Evolutionary conservation across 2,113 vertebrate species (phyloP).

Genomic region (Mus spicilegus): DNA sequence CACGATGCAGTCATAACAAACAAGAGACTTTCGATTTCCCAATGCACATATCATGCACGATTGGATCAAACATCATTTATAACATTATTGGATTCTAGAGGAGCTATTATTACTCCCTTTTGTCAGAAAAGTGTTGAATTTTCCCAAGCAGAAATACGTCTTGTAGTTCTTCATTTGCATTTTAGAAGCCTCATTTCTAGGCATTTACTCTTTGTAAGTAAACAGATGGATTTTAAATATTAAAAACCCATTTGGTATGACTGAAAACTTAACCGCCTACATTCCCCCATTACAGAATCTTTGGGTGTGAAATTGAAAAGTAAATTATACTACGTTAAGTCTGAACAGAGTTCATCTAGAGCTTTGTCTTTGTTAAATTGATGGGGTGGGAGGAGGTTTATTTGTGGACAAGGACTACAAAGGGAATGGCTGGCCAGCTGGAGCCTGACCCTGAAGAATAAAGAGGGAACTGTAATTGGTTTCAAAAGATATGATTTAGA

Average conservation of each 20-base stretch:
- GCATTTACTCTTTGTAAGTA: slow-evolving; percentile 73
- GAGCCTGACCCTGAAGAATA: neutral
- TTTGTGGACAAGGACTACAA: slow-evolving; percentile 63
- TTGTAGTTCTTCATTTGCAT: slow-evolving; percentile 79
- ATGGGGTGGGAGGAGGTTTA: slow-evolving; percentile 57
- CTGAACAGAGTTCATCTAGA: slow-evolving; percentile 72
- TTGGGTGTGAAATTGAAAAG: slow-evolving; percentile 84
- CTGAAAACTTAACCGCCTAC: slow-evolving; percentile 75
- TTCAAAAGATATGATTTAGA: slow-evolving; percentile 3
- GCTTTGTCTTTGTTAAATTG: slow-evolving; percentile 74
- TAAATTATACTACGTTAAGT: slow-evolving; percentile 79
- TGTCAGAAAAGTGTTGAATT: slow-evolving; percentile 75
- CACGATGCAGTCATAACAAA: slow-evolving; percentile 56
- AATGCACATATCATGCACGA: neutral
- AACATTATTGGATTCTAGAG: slow-evolving; percentile 75
- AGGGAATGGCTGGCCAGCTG: neutral
- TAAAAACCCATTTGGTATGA: slow-evolving; percentile 72
- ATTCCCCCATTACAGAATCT: slow-evolving; percentile 78
- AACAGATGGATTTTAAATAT: slow-evolving; percentile 81
- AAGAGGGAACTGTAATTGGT: neutral
- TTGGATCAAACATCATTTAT: slow-evolving; percentile 69
- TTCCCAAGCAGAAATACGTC: slow-evolving; percentile 70
- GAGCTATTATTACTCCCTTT: slow-evolving; percentile 73
- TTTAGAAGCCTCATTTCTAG: slow-evolving; percentile 77
- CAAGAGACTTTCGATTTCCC: slow-evolving; percentile 10